Percentiles rank a stretch among this genome's conserved stretches.
Evolutionary conservation across 2,888 invertebrate species (phyloP).

Genomic region (Epiblema foenella): DNA sequence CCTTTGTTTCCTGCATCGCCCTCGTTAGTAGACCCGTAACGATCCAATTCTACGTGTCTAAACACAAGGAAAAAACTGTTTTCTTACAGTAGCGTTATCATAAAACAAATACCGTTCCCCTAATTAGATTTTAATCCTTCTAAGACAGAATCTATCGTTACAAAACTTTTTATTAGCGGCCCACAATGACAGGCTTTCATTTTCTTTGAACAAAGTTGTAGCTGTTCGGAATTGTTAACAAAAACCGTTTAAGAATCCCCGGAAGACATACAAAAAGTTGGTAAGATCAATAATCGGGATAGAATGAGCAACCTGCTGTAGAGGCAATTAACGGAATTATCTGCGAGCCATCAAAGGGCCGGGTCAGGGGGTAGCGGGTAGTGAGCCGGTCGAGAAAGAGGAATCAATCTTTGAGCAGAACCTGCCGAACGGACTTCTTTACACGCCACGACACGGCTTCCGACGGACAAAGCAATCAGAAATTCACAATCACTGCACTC

Average conservation of each 20-base stretch:
- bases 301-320: constrained; percentile 76
- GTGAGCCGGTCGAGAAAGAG: constrained; percentile 61
- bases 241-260: constrained; percentile 69
- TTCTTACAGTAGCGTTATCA: background rate
- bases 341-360: constrained; percentile 70
- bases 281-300: constrained; percentile 73
- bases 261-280: constrained; percentile 79
- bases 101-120: background rate
- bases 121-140: constrained; percentile 36
- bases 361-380: constrained; percentile 47
- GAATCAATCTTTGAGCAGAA: constrained; percentile 78
- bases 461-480: background rate
- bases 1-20: constrained; percentile 21
- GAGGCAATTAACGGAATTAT: constrained; percentile 80
- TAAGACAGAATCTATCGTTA: constrained; percentile 35
- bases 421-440: constrained; percentile 58
- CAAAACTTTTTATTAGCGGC: constrained; percentile 47
- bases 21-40: constrained; percentile 19
- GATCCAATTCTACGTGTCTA: background rate
- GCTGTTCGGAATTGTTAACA: constrained; percentile 52
- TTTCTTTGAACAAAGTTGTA: constrained; percentile 58
- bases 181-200: constrained; percentile 54
- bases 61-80: constrained; percentile 3
- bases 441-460: constrained; percentile 56
- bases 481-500: background rate